Percentiles rank a stretch among this genome's conserved stretches.
Conservation (phyloP, 2,888 invertebrate species). For the Macropis europaea region DNA sequence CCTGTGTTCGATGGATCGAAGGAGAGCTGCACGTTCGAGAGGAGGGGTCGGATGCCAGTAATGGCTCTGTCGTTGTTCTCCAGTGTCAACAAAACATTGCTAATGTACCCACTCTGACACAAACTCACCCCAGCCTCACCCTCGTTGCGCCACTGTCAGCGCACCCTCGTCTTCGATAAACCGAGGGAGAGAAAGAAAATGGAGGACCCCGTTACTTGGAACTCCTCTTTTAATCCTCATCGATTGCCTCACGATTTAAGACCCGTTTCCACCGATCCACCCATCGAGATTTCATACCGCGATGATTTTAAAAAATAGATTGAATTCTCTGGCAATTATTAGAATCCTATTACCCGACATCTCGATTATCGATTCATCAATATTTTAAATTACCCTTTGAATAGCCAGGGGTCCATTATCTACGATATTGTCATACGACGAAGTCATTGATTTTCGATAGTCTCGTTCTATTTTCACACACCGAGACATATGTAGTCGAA, state of each 20-base stretch:
- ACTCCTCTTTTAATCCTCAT: background rate
- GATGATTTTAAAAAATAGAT: too few relatives aligned
- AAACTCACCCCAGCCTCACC: slow-evolving; percentile 57
- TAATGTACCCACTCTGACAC: slow-evolving; percentile 68
- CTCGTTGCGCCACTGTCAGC: slow-evolving; percentile 44
- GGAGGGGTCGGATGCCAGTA: slow-evolving; percentile 63
- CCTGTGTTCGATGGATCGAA: slow-evolving; percentile 48
- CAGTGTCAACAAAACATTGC: slow-evolving; percentile 77
- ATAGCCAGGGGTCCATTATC: too few relatives aligned
- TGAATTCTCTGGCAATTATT: too few relatives aligned
- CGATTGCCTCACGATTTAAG: background rate
- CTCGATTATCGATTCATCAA: too few relatives aligned
- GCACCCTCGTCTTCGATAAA: slow-evolving; percentile 42
- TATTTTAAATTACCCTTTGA: too few relatives aligned
- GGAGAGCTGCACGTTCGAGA: slow-evolving; percentile 26
- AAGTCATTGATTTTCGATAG: slow-evolving; percentile 1
- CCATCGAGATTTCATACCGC: too few relatives aligned
- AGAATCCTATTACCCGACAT: too few relatives aligned
- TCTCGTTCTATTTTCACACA: background rate
- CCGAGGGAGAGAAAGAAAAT: slow-evolving; percentile 39
- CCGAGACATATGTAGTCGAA: background rate
- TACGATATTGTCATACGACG: background rate
- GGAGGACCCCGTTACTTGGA: slow-evolving; percentile 19
- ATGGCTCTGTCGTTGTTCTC: slow-evolving; percentile 72
- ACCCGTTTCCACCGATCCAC: too few relatives aligned